These are phyloP conservation scores for Parazoanthus darwini DNA, from an alignment of 92 coral and sea anemone species.

Conservation along the genomic window DNA sequence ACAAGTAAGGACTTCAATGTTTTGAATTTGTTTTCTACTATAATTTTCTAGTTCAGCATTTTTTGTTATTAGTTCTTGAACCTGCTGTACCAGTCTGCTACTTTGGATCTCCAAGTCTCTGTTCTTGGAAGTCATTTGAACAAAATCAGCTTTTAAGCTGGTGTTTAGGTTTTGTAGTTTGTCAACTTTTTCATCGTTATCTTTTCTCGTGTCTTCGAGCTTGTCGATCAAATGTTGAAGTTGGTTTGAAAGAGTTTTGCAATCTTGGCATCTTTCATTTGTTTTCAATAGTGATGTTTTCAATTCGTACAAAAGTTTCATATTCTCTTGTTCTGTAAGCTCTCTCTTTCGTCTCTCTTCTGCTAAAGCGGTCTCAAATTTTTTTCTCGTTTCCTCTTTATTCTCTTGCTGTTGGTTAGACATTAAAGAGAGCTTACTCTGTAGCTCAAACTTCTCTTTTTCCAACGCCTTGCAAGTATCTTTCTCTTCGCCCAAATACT, in stretches of 20 bases:
- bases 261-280: conserved; percentile 18
- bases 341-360: conserved; percentile 1
- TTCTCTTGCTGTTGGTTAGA: neutral
- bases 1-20: neutral
- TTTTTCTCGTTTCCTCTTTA: neutral
- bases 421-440: neutral
- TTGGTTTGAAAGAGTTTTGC: neutral
- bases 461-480: neutral
- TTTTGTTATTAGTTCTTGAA: neutral
- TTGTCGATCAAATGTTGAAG: neutral
- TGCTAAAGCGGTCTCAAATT: neutral
- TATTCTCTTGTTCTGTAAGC: neutral
- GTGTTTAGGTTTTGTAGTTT: neutral
- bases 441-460: conserved; percentile 12
- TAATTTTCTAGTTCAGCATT: neutral
- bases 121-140: neutral
- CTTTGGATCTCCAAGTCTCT: neutral
- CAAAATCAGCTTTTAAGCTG: neutral
- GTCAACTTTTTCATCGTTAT: neutral
- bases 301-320: neutral
- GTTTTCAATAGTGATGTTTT: neutral
- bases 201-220: neutral
- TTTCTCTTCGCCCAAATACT: conserved; percentile 21
- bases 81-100: neutral
- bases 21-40: neutral